Evolutionary conservation across 2,888 invertebrate species (phyloP).

Genomic region (Chirona hameri): DNA sequence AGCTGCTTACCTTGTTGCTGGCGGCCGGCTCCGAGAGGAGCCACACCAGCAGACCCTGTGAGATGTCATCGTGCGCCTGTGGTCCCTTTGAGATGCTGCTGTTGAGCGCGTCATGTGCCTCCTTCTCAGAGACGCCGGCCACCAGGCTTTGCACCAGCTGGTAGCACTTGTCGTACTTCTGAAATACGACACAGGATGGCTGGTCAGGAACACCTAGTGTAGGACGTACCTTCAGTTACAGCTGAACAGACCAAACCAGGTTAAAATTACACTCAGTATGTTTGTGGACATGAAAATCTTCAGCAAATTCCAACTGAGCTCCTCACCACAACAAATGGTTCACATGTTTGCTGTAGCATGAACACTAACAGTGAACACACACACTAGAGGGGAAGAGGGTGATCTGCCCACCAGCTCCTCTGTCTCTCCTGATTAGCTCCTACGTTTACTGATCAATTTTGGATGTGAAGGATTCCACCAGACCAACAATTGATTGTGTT

Average conservation of each 20-base stretch:
- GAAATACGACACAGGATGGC: conserved; percentile 43
- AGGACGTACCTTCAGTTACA: too few relatives aligned
- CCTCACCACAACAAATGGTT: not conserved
- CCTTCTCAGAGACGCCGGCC: conserved; percentile 83
- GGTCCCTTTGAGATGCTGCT: conserved; percentile 78
- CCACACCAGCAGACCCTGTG: conserved; percentile 80
- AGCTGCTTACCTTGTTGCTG: conserved; percentile 63
- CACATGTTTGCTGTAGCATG: not conserved
- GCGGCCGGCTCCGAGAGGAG: conserved; percentile 80
- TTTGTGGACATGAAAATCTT: not conserved
- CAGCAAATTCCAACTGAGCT: too few relatives aligned
- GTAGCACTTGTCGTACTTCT: conserved; percentile 88
- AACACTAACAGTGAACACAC: not conserved
- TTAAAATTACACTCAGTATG: not conserved
- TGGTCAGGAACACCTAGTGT: too few relatives aligned
- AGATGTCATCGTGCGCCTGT: conserved; percentile 87
- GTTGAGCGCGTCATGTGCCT: conserved; percentile 86
- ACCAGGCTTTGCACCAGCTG: conserved; percentile 70
- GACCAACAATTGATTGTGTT: too few relatives aligned
- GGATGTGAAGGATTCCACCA: too few relatives aligned
- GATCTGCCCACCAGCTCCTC: too few relatives aligned
- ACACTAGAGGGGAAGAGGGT: too few relatives aligned
- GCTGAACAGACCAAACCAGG: not conserved
- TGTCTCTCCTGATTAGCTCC: too few relatives aligned
- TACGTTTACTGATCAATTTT: too few relatives aligned